Percentiles rank a stretch among this genome's conserved stretches.
phyloP scores from a whole-genome alignment of 1,140 invertebrate genomes.

The Coenobita brevimanus region DNA sequence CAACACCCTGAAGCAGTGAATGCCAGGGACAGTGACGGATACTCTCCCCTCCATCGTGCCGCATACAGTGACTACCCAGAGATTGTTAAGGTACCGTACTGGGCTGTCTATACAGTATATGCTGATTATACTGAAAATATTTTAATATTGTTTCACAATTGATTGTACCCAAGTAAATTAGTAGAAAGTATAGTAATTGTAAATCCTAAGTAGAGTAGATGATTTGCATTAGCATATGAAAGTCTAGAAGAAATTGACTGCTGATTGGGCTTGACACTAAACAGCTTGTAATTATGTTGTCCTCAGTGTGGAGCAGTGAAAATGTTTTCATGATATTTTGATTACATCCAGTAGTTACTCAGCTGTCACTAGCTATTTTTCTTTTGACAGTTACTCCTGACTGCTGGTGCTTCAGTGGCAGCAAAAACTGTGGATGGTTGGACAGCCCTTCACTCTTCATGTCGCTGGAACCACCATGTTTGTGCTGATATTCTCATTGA shows the following conservation, averaged over 20 bases:
- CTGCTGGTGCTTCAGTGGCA: conserved; percentile 15
- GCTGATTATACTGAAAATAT: not conserved
- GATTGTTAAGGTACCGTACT: conserved; percentile 38
- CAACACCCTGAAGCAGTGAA: conserved; percentile 43
- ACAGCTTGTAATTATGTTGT: not conserved
- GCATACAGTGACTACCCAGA: conserved; percentile 49
- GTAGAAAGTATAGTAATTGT: too few relatives aligned
- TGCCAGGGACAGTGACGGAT: conserved; percentile 33
- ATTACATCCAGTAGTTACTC: not conserved
- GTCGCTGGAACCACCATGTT: conserved; percentile 49
- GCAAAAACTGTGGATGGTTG: conserved; percentile 48
- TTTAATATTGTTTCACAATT: not conserved
- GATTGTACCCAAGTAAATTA: not conserved
- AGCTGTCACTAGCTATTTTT: not conserved
- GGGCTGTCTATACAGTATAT: not conserved
- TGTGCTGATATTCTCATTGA: conserved; percentile 46
- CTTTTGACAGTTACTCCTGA: conserved; percentile 37
- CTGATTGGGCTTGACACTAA: too few relatives aligned
- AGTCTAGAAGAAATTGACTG: too few relatives aligned
- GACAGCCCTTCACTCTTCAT: conserved; percentile 39
- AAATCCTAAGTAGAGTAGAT: too few relatives aligned
- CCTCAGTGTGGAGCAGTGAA: not conserved
- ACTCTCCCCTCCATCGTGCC: conserved; percentile 47
- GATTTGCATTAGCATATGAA: too few relatives aligned
- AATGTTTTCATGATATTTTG: too few relatives aligned